A percentile compares a stretch with the other conserved stretches of the same genome.
phyloP scores from a whole-genome alignment of 2,797 vertebrate species.

The Austrolebias charrua region DNA sequence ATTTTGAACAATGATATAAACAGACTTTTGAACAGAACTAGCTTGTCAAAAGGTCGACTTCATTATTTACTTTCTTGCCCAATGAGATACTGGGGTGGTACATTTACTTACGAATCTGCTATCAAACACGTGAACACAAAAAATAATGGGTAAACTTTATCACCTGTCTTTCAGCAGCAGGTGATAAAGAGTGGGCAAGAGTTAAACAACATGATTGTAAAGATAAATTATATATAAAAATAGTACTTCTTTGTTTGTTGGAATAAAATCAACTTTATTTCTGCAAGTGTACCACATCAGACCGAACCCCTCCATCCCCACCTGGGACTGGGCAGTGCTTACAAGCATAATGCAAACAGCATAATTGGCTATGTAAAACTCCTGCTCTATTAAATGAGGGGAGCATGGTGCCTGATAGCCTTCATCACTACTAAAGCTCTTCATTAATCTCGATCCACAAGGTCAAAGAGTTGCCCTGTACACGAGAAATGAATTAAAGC shows the following conservation, averaged over 20 bases:
- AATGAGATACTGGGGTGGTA: too few relatives aligned
- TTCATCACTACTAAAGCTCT: conserved; percentile 73
- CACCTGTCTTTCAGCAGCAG: too few relatives aligned
- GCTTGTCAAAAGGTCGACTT: too few relatives aligned
- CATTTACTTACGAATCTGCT: too few relatives aligned
- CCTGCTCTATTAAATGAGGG: conserved; percentile 65
- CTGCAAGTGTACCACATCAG: conserved; percentile 27
- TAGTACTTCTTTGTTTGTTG: conserved; percentile 10
- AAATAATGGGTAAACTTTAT: too few relatives aligned
- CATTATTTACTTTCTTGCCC: too few relatives aligned
- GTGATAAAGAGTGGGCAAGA: too few relatives aligned
- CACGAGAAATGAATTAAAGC: conserved; percentile 73
- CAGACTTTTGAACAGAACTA: too few relatives aligned
- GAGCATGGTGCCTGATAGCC: conserved; percentile 68
- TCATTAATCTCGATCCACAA: conserved; percentile 80
- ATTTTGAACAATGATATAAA: too few relatives aligned
- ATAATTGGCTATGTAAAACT: conserved; percentile 75
- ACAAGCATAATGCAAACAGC: conserved; percentile 63
- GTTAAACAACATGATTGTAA: too few relatives aligned
- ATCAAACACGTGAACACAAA: too few relatives aligned
- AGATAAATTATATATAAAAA: too few relatives aligned
- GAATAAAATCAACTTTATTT: conserved; percentile 34
- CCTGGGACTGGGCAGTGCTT: conserved; percentile 54
- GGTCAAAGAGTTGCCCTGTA: conserved; percentile 70
- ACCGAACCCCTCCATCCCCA: conserved; percentile 6